Evolutionary conservation across 2,797 vertebrate species (phyloP), one percentile per base, ranked within the genome.

Genomic region (Babyrousa celebensis): DNA sequence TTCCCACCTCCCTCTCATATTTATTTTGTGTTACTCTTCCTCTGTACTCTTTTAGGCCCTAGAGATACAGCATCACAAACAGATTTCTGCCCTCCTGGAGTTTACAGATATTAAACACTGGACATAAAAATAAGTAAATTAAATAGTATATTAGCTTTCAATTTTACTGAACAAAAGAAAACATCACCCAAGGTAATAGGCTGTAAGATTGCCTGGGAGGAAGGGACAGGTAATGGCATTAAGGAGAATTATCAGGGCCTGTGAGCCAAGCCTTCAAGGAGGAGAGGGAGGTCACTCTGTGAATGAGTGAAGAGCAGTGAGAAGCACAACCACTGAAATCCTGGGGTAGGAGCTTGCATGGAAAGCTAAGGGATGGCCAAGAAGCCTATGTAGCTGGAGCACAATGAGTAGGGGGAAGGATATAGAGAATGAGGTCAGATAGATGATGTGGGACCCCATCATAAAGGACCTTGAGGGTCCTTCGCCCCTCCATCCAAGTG

Each of bases 121-220:
- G 27, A 77, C 27, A 86, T 62, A 89, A 92, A 95, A 82, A 90
- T 82, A 92, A 96, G 60, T 52, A 86, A 86, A 85, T 71, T 93
- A 74, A 72, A 75, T 79, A 43, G 5, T 94, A n/a, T 60, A 21
- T 65, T 88, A 67, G 43, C 29, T 86, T 88, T 93, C 40, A 11
- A 65, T 90, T 83, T 86, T 96, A 87, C 23, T 86, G 70, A 25
- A 52, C n/a, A 60, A 60, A 74, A 91, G 36, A 74, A 89, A 71
- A 77, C 5, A 23, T 60, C 29, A 62, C 1, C n/a, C 25, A 40
- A 40, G 15, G 11, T 62, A 72, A 60, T 25, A 56, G n/a, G 16
- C 27, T 29, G 3, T 85, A 17, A 62, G 58, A 63, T 36, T 58
- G 25, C 16, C 27, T 6, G 16, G 65, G 32, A 15, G 18, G 18